Base-by-base conservation (phyloP, 2,797 vertebrate species). In the Poeciliopsis paucimaculata region DNA sequence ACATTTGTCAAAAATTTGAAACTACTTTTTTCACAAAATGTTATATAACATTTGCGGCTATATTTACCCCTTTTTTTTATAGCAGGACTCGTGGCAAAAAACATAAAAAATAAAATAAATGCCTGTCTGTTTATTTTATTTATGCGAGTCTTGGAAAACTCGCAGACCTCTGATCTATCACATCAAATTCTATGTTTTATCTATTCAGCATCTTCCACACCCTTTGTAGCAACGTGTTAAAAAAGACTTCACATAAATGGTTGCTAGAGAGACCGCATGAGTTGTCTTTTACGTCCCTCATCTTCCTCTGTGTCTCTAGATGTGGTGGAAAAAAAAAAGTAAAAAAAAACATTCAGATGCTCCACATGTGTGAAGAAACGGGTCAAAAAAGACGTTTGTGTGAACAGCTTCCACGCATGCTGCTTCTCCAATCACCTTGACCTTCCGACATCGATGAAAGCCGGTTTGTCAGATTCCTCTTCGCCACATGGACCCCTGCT, bases 401-500 rank as follows among this genome's bases (percentile, higher is more conserved):
- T 4, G 0, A 39, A 49, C 49, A 20, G 70, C 53, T 53, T 82
- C 66, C 39, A n/a, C 39, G n/a, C 10, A 53, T 53, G 20, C 31
- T 34, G 49, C 23, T 73, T 73, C 51, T 34, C 16, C 34, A 31
- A 55, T 6, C 2, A 34, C 13, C 34, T 57, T 71, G 11, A 15
- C 23, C 28, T 53, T 49, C 72, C 43, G 31, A 80, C 62, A 41
- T 84, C 34, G 39, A 15, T 36, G 60, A 43, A 39, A 41, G 7
- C 80, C 72, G 75, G 43, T 51, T 72, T 18, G 68, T 62, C 18
- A 9, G 62, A 82, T 87, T 86, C 81, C 75, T 84, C 81, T 46
- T 4, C 9, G 84, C 77, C 84, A 76, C 57, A 13, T 76, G 80
- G 87, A 90, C 81, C 84, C 81, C 87, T 45, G 77, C 62, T 81